phyloP scores from a whole-genome alignment of 2,113 vertebrate species.

The Phrynosoma platyrhinos region DNA sequence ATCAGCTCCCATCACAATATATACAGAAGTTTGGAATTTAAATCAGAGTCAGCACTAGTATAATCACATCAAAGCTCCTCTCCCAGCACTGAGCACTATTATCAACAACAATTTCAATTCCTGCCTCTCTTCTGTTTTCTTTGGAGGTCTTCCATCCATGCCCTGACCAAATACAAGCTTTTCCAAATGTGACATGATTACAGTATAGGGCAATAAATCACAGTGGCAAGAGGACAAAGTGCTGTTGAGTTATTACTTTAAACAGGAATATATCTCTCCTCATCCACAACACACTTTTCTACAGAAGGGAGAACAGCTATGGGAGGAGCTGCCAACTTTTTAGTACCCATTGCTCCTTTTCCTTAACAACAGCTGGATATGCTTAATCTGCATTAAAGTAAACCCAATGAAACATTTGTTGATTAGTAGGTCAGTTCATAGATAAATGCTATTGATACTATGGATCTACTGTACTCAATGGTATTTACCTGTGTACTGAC shows the following conservation, averaged over 20 bases:
- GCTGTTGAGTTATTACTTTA: constrained; percentile 10
- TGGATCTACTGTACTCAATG: too few species aligned
- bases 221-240: accelerated
- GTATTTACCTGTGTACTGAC: too few species aligned
- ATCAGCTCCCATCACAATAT: background rate
- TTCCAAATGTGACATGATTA: constrained; percentile 45
- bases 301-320: background rate
- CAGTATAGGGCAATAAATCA: constrained; percentile 58
- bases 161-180: constrained; percentile 47
- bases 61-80: constrained; percentile 1
- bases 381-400: too few species aligned
- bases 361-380: background rate
- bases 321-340: background rate
- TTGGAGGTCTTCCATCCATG: constrained; percentile 53
- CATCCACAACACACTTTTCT: background rate
- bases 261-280: background rate
- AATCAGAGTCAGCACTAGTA: constrained; percentile 47
- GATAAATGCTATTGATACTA: too few species aligned
- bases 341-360: background rate
- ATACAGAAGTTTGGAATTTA: constrained; percentile 57
- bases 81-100: too few species aligned
- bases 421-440: too few species aligned
- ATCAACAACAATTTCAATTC: constrained; percentile 11
- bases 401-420: too few species aligned
- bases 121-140: constrained; percentile 41